Conservation (phyloP, 2,113 vertebrate species). For the Paraplagusia blochii region DNA sequence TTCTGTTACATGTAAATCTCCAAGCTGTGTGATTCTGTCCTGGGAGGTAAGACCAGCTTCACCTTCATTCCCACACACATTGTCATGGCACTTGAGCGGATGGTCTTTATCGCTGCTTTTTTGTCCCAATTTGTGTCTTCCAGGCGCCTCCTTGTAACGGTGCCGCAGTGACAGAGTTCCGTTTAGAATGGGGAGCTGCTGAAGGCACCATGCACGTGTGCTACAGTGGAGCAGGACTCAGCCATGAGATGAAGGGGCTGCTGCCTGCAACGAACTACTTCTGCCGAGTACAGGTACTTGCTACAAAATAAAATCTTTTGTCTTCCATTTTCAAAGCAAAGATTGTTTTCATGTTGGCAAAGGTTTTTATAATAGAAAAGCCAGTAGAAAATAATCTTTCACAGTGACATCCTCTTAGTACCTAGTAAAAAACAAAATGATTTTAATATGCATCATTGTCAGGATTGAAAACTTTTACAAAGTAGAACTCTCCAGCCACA, state of each 20-base stretch:
- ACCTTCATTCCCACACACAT: neutral
- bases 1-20: slow-evolving; percentile 84
- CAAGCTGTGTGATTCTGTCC: slow-evolving; percentile 86
- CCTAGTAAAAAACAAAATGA: too few species aligned
- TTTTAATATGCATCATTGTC: too few species aligned
- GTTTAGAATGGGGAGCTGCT: slow-evolving; percentile 92
- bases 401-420: too few species aligned
- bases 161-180: slow-evolving; percentile 86
- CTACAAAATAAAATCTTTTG: neutral
- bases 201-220: slow-evolving; percentile 91
- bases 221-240: slow-evolving; percentile 83
- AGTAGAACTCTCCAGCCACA: too few species aligned
- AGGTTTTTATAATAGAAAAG: too few species aligned
- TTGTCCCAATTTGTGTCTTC: neutral
- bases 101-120: neutral
- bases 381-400: too few species aligned
- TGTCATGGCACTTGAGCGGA: neutral
- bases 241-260: slow-evolving; percentile 90
- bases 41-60: slow-evolving; percentile 85
- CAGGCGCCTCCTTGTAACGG: slow-evolving; percentile 87
- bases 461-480: too few species aligned
- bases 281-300: slow-evolving; percentile 89
- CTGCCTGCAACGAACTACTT: slow-evolving; percentile 91
- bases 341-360: too few species aligned
- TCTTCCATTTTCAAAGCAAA: too few species aligned